Evolutionary conservation across 1,140 invertebrate genomes (phyloP).

Genomic region (Littorina saxatilis): DNA sequence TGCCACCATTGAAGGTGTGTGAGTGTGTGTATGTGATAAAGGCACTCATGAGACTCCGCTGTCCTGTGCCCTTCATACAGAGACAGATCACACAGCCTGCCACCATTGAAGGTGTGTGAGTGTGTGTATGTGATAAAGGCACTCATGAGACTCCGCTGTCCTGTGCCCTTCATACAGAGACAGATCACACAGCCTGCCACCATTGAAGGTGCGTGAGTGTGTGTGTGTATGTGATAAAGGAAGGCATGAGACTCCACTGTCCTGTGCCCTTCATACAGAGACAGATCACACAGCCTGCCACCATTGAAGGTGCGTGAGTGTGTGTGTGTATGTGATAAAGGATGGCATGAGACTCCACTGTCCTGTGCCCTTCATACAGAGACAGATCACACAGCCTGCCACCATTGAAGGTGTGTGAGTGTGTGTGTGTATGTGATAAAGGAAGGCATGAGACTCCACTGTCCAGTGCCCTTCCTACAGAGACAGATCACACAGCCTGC

Average conservation of each 20-base stretch:
- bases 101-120: conserved; percentile 40
- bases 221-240: conserved; percentile 75
- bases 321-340: too few relatives aligned
- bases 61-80: conserved; percentile 82
- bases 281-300: conserved; percentile 63
- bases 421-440: too few relatives aligned
- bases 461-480: conserved; percentile 82
- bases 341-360: conserved; percentile 73
- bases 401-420: conserved; percentile 42
- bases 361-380: conserved; percentile 82
- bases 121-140: conserved; percentile 76
- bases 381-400: conserved; percentile 73
- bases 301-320: conserved; percentile 42
- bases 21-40: too few relatives aligned
- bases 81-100: conserved; percentile 75
- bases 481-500: conserved; percentile 75
- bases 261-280: conserved; percentile 83
- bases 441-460: conserved; percentile 73
- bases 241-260: conserved; percentile 71
- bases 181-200: conserved; percentile 63
- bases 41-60: conserved; percentile 72
- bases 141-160: conserved; percentile 70
- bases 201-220: conserved; percentile 43
- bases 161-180: conserved; percentile 83
- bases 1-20: conserved; percentile 38